A percentile compares a stretch with the other conserved stretches of the same genome.
Conservation (phyloP, 2,888 invertebrate species). For the Eutolmus rufibarbis region DNA sequence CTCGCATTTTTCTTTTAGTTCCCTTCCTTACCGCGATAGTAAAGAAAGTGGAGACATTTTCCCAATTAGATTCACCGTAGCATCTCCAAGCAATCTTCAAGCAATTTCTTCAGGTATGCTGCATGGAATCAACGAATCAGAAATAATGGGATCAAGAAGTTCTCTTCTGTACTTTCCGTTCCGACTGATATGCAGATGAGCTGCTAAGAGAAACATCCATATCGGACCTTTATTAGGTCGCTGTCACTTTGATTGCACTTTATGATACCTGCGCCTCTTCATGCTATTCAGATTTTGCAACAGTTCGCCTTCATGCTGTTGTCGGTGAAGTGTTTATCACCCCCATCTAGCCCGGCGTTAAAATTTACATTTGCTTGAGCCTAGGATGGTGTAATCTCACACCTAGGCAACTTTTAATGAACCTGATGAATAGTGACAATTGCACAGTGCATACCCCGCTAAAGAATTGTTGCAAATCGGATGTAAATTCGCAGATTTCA, state of each 20-base stretch:
- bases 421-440: conserved; percentile 40
- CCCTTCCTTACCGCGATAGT: not conserved
- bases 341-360: not conserved
- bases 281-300: not conserved
- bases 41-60: conserved; percentile 25
- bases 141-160: conserved; percentile 23
- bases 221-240: conserved; percentile 46
- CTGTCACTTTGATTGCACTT: conserved; percentile 49
- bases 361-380: conserved; percentile 9
- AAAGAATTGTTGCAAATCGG: not conserved
- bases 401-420: conserved; percentile 28
- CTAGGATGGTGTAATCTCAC: conserved; percentile 5
- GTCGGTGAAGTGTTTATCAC: not conserved
- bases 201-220: conserved; percentile 24
- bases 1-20: not conserved
- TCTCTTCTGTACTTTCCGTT: not conserved
- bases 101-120: not conserved
- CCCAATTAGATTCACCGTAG: conserved; percentile 6
- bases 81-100: not conserved
- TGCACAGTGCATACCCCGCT: not conserved
- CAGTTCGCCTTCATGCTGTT: not conserved
- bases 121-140: not conserved
- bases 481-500: conserved; percentile 12
- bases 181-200: conserved; percentile 30
- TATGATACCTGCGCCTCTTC: conserved; percentile 44